Evolutionary conservation across 1,140 invertebrate species (phyloP).

Genomic region (Bombyx mandarina): DNA sequence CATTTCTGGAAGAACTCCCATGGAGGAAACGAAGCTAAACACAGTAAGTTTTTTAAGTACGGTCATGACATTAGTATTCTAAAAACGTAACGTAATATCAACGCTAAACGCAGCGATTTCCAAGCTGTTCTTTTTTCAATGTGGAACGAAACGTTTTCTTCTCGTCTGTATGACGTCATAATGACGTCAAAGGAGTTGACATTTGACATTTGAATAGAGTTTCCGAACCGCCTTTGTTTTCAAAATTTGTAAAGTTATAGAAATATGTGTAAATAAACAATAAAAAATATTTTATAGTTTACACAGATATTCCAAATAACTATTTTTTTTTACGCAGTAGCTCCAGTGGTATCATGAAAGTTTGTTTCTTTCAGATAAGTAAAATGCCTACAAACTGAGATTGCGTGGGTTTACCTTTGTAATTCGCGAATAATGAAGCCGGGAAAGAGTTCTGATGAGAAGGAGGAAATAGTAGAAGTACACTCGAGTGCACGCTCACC

Average conservation of each 20-base stretch:
- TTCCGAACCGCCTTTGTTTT: constrained; percentile 17
- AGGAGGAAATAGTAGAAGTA: constrained; percentile 56
- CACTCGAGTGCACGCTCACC: constrained; percentile 49
- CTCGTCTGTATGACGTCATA: constrained; percentile 40
- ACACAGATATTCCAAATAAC: no score
- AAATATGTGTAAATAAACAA: constrained; percentile 14
- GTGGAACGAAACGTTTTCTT: constrained; percentile 26
- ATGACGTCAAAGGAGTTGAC: constrained; percentile 53
- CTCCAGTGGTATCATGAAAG: background rate
- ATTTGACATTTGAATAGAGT: constrained; percentile 45
- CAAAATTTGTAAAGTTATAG: constrained; percentile 3
- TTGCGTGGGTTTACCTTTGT: constrained; percentile 18
- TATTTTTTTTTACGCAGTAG: background rate
- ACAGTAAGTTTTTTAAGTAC: no score
- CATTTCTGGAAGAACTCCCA: no score
- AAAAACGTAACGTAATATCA: no score
- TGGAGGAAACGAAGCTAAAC: no score
- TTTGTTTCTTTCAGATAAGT: background rate
- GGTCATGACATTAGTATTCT: no score
- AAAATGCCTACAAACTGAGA: constrained; percentile 2
- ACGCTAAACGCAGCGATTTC: no score
- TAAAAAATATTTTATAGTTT: constrained; percentile 3
- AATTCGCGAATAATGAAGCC: constrained; percentile 45
- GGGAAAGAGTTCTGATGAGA: constrained; percentile 49
- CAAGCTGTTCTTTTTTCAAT: no score